Percentiles rank a stretch among this genome's conserved stretches.
Conservation (phyloP, 2,113 vertebrate genomes). For the Heterotis niloticus region DNA sequence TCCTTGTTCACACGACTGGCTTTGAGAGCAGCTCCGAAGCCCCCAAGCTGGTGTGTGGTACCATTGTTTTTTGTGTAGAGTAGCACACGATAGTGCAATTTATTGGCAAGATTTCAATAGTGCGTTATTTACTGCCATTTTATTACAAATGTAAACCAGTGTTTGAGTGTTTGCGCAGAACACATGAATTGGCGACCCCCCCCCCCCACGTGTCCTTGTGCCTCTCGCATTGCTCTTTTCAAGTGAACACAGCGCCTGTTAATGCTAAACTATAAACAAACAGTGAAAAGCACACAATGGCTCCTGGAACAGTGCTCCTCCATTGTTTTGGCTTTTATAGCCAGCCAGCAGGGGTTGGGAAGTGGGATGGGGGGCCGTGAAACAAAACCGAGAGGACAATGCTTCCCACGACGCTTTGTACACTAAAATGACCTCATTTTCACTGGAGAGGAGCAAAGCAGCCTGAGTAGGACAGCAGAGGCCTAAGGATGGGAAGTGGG, state of each 20-base stretch:
- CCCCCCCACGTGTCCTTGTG: constrained; percentile 16
- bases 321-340: background rate
- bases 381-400: constrained; percentile 6
- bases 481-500: background rate
- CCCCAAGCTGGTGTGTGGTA: background rate
- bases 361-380: background rate
- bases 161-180: no score
- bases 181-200: background rate
- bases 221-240: constrained; percentile 35
- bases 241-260: constrained; percentile 55
- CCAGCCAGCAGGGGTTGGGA: constrained; percentile 14
- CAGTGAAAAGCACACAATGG: constrained; percentile 45
- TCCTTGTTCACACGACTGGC: background rate
- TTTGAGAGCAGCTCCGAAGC: background rate
- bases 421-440: background rate
- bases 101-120: no score
- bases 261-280: constrained; percentile 63
- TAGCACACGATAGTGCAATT: no score
- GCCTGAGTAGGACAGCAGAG: no score
- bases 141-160: no score
- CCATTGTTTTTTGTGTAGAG: background rate
- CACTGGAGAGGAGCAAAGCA: background rate
- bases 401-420: background rate
- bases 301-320: constrained; percentile 41
- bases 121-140: no score